Base-by-base conservation (phyloP, 2,113 vertebrate species). In the Siphamia tubifer region DNA sequence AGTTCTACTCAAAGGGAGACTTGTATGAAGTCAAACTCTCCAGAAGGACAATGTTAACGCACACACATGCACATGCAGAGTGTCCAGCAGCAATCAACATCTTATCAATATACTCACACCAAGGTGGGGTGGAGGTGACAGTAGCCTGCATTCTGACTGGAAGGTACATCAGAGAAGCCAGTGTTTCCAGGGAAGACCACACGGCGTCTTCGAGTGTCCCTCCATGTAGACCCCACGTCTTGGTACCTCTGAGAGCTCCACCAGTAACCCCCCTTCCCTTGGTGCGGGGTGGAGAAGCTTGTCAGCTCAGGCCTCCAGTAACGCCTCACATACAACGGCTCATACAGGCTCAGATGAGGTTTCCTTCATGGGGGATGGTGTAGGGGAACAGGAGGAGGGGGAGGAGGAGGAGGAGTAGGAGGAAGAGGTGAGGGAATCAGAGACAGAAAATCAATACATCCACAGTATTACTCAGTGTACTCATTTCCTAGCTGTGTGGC, bases 131-230 rank as follows among this genome's bases (percentile, higher is more conserved):
- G 77, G 23, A 87, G 44, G 42, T 12, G 21, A 12, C 79, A 87
- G 69, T 74, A 82, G 24, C 74, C 79, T 0, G 87, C 60, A 1
- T 5, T 64, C 20, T 71, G 66, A 64, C 72, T 78, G 2, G 78
- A 88, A 1, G 44, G 56, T 44, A 87, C 47, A 0, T 90, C 68
- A 0, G 67, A 84, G 76, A 85, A 84, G 60, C 79, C 87, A 0
- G 86, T 83, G 77, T 86, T 92, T 8, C 80, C 73, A 4, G 77
- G 83, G 19, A 90, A 57, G 55, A 89, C 65, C 61, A 88, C 60
- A 2, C 57, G 48, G n/a, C 11, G 77, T 8, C 11, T 8, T 23
- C 11, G 73, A 0, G 53, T 16, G 63, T 81, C 65, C 45, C 53
- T 73, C 82, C 84, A 85, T 5, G 61, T 36, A 2, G 76, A n/a